Conservation (phyloP, 37 sponge, comb jelly and placozoan genomes). For the Ianthella basta region DNA sequence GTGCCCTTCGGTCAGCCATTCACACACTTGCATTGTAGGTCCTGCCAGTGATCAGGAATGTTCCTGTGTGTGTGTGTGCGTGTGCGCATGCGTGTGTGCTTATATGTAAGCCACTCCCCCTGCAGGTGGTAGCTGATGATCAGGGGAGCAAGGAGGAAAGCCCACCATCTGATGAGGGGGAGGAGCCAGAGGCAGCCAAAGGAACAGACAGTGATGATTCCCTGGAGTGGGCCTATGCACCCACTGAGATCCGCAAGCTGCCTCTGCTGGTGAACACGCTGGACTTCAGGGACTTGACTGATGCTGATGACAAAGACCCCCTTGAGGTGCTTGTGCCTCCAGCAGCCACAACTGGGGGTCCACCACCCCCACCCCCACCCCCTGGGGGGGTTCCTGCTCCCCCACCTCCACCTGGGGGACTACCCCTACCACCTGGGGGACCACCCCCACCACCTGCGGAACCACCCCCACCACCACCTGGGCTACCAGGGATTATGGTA, state of each 20-base stretch:
- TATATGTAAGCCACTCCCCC: not conserved
- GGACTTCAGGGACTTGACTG: constrained; percentile 86
- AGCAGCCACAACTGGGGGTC: not conserved
- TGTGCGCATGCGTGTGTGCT: not conserved
- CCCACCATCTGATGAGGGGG: not conserved
- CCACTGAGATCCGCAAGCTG: constrained; percentile 69
- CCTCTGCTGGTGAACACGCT: constrained; percentile 67
- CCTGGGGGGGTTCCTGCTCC: constrained; percentile 51
- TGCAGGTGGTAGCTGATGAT: not conserved
- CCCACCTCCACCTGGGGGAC: constrained; percentile 54
- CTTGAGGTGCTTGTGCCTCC: constrained; percentile 52
- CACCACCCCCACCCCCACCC: constrained; percentile 42
- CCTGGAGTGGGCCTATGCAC: constrained; percentile 82
- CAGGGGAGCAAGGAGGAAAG: not conserved
- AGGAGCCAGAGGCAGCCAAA: no score
- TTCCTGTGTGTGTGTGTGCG: not conserved
- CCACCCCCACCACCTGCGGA: constrained; percentile 42
- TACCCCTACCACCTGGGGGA: constrained; percentile 67
- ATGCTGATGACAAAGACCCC: constrained; percentile 75
- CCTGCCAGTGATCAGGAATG: no score
- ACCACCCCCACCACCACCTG: constrained; percentile 44
- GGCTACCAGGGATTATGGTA: no score
- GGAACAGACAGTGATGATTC: constrained; percentile 49
- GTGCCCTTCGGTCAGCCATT: not conserved
- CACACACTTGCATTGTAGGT: not conserved